Evolutionary conservation across 2,888 invertebrate species (phyloP).

Genomic region (Drosophila sordidula): DNA sequence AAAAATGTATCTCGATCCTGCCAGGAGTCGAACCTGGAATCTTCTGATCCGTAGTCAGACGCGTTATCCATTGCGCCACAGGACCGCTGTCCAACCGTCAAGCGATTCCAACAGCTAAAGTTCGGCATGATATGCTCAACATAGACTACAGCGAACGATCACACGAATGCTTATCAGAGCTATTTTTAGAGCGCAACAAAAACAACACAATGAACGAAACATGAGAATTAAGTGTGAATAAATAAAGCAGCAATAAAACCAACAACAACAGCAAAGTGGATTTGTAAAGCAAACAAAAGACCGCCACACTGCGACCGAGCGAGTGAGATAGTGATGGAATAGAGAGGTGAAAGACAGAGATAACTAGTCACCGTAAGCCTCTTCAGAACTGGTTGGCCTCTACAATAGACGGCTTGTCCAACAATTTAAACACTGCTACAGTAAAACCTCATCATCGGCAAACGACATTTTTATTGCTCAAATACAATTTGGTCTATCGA

Average conservation of each 20-base stretch:
- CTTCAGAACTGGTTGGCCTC: constrained; percentile 49
- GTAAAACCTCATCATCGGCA: constrained; percentile 28
- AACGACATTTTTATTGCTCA: constrained; percentile 20
- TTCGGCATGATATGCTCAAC: constrained; percentile 6
- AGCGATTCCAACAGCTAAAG: not conserved
- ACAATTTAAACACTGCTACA: constrained; percentile 21
- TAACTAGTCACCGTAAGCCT: constrained; percentile 16
- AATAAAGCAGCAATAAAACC: constrained; percentile 36
- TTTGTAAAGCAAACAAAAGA: constrained; percentile 15
- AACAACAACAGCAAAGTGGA: constrained; percentile 3
- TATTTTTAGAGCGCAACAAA: constrained; percentile 47
- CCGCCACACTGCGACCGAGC: not conserved
- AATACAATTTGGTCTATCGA: constrained; percentile 28
- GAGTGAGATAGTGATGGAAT: not conserved
- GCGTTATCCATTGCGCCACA: constrained; percentile 85
- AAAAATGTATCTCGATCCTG: constrained; percentile 70
- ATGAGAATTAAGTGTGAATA: constrained; percentile 42
- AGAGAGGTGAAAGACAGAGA: constrained; percentile 11
- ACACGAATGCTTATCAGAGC: constrained; percentile 29
- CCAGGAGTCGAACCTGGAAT: constrained; percentile 85
- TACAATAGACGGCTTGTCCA: not conserved
- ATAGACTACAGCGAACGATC: constrained; percentile 28
- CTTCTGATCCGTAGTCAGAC: constrained; percentile 85
- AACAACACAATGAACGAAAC: constrained; percentile 34
- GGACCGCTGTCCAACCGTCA: constrained; percentile 50